Percentiles rank a stretch among this genome's conserved stretches.
Evolutionary conservation across 2,797 vertebrate genomes (phyloP).

Genomic region (Coluber constrictor): DNA sequence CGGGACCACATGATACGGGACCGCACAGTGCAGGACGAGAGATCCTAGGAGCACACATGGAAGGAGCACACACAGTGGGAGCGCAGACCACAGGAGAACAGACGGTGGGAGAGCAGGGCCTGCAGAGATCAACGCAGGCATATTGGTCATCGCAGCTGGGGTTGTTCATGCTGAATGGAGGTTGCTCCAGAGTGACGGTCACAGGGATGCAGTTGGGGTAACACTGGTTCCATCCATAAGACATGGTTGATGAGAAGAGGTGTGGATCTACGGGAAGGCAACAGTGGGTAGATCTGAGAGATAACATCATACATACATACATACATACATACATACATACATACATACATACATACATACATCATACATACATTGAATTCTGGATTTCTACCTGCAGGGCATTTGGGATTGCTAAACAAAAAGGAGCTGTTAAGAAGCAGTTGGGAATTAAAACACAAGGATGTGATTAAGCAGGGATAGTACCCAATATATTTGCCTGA

Average conservation of each 20-base stretch:
- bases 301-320: background rate
- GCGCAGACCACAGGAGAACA: background rate
- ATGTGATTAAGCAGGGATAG: background rate
- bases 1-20: no score
- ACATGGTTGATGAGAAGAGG: background rate
- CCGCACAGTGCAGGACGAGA: no score
- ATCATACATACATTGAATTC: no score
- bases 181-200: background rate
- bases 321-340: background rate
- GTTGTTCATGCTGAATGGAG: background rate
- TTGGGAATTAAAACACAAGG: background rate
- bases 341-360: no score
- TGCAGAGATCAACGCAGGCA: background rate
- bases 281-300: background rate
- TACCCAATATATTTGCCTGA: background rate
- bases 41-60: background rate
- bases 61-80: background rate
- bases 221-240: background rate
- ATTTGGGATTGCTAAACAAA: background rate
- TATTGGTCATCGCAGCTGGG: background rate
- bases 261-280: background rate
- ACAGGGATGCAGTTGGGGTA: background rate
- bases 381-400: background rate
- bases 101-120: background rate
- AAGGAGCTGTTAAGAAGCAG: background rate